These are phyloP conservation scores for Mesoclemmys tuberculata DNA, from an alignment of 2,113 vertebrate genomes.

Conservation along the genomic window DNA sequence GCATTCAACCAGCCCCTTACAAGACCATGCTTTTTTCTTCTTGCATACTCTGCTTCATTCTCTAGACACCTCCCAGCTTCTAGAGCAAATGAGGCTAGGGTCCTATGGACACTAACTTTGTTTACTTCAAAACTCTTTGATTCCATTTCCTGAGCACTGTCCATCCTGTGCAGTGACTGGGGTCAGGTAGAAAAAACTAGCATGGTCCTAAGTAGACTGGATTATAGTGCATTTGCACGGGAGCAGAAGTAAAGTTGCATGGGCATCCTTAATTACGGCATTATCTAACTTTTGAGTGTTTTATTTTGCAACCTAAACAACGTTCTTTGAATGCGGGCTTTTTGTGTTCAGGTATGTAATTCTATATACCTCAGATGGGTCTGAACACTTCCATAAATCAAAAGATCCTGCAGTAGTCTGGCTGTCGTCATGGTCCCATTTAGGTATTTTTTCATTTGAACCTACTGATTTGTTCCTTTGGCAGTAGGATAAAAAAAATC, in stretches of 20 bases:
- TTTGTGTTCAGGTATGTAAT: constrained; percentile 56
- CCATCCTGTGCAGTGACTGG: neutral
- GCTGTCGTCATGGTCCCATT: constrained; percentile 25
- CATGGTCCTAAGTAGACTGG: neutral
- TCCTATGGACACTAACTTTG: neutral
- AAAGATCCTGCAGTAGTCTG: constrained; percentile 43
- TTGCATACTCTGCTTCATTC: neutral
- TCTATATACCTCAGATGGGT: constrained; percentile 44
- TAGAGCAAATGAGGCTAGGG: neutral
- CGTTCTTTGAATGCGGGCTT: constrained; percentile 54
- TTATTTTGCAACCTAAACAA: constrained; percentile 56
- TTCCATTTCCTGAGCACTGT: neutral
- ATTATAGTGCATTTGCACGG: neutral
- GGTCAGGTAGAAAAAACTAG: neutral
- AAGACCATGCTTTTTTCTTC: too few relatives aligned
- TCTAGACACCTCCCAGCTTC: neutral
- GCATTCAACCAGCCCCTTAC: too few relatives aligned
- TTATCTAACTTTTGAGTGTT: constrained; percentile 61
- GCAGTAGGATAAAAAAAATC: neutral
- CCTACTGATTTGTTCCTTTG: neutral
- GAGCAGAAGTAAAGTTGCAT: constrained; percentile 9
- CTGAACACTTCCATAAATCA: constrained; percentile 63
- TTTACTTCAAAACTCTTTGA: neutral
- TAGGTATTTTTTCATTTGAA: neutral
- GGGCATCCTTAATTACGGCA: neutral